Conservation (phyloP, 2,113 vertebrate species). For the Xerus inauris region DNA sequence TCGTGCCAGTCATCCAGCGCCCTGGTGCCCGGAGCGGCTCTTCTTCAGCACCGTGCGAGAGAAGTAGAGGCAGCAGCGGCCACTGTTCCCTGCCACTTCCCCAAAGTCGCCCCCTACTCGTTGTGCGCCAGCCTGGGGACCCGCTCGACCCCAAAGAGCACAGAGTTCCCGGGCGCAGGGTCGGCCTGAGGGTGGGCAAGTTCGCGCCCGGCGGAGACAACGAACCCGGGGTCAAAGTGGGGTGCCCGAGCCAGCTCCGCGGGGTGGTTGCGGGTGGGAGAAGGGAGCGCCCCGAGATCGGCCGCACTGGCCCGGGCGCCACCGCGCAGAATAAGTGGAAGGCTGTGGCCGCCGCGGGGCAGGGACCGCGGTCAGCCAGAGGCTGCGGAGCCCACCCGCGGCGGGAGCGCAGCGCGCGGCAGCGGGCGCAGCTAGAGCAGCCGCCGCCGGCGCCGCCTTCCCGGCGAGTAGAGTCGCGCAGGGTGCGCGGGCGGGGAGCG, state of each 20-base stretch:
- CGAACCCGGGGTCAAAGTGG: conserved; percentile 51
- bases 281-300: not conserved
- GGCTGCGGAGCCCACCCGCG: conserved; percentile 31
- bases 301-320: not conserved
- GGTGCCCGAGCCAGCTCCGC: not conserved
- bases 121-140: not conserved
- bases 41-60: not conserved
- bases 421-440: not conserved
- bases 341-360: not conserved
- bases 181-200: not conserved
- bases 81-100: not conserved
- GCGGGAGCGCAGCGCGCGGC: conserved; percentile 26
- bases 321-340: not conserved
- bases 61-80: conserved; percentile 29
- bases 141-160: not conserved
- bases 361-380: not conserved
- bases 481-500: not conserved
- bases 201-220: not conserved
- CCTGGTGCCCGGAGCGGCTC: not conserved
- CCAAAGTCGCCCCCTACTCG: not conserved
- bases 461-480: conserved; percentile 25
- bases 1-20: conserved; percentile 13
- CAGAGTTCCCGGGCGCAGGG: not conserved
- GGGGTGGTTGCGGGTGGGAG: not conserved
- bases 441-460: conserved; percentile 72